Evolutionary conservation across 1,140 invertebrate genomes (phyloP).

Genomic region (Drosophila triauraria): DNA sequence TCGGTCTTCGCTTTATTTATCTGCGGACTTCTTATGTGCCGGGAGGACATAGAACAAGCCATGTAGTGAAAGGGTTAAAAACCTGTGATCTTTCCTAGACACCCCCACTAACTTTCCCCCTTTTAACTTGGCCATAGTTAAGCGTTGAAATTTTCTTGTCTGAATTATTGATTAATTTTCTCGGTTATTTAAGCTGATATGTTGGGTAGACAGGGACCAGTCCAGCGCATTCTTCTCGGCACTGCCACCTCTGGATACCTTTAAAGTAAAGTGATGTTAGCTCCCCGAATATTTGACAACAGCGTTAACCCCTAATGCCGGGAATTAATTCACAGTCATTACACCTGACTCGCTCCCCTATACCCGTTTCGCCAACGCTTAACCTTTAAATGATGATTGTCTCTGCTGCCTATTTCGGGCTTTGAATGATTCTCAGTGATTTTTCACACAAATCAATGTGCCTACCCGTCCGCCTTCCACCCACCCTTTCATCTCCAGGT

Average conservation of each 20-base stretch:
- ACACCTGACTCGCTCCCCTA: slow-evolving; percentile 50
- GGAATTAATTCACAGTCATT: slow-evolving; percentile 55
- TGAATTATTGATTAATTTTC: slow-evolving; percentile 78
- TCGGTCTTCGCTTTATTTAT: slow-evolving; percentile 38
- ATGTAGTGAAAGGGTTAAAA: slow-evolving; percentile 83
- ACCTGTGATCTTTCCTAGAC: slow-evolving; percentile 63
- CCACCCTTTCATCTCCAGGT: background rate
- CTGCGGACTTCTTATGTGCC: slow-evolving; percentile 57
- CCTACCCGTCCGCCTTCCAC: background rate
- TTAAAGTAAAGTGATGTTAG: slow-evolving; percentile 7
- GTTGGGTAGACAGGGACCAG: background rate
- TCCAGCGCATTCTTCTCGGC: background rate
- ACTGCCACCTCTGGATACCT: background rate
- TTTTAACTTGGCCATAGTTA: slow-evolving; percentile 6
- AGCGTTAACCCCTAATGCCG: slow-evolving; percentile 44
- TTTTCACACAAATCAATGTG: slow-evolving; percentile 69
- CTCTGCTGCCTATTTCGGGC: slow-evolving; percentile 31
- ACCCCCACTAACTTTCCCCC: background rate
- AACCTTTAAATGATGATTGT: slow-evolving; percentile 45
- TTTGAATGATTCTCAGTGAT: slow-evolving; percentile 69
- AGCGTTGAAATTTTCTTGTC: slow-evolving; percentile 60
- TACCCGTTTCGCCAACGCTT: slow-evolving; percentile 5
- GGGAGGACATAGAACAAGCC: slow-evolving; percentile 28
- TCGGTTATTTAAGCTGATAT: slow-evolving; percentile 10
- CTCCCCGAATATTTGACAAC: background rate